phyloP scores from a whole-genome alignment of 2,888 invertebrate genomes.

The Marasmarcha lunaedactyla region DNA sequence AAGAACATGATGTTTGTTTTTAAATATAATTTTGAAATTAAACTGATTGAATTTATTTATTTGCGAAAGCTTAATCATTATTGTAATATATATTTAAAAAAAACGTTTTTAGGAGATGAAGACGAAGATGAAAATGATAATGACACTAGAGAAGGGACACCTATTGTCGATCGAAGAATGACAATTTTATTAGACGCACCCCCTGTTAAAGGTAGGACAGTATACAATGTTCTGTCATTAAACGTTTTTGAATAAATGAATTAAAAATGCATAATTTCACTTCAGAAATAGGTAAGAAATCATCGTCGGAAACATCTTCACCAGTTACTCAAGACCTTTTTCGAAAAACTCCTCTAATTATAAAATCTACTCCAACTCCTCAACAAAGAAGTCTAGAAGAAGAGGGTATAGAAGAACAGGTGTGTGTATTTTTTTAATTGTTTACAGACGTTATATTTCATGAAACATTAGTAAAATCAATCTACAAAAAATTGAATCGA shows the following conservation, averaged over 20 bases:
- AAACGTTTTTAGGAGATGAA: slow-evolving; percentile 28
- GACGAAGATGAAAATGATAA: slow-evolving; percentile 34
- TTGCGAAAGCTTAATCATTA: too few species aligned
- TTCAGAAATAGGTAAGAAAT: slow-evolving; percentile 23
- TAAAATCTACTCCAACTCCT: slow-evolving; percentile 23
- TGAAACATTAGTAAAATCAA: too few species aligned
- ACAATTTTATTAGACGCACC: slow-evolving; percentile 45
- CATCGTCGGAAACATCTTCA: slow-evolving; percentile 19
- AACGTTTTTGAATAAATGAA: slow-evolving; percentile 3
- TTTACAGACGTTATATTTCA: too few species aligned
- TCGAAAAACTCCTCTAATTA: slow-evolving; percentile 19
- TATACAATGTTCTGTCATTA: background rate
- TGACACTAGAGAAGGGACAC: slow-evolving; percentile 31
- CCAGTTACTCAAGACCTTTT: slow-evolving; percentile 22
- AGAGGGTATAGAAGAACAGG: slow-evolving; percentile 14
- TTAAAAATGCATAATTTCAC: slow-evolving; percentile 8
- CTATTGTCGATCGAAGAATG: slow-evolving; percentile 50
- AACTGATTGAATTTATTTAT: too few species aligned
- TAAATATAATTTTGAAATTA: too few species aligned
- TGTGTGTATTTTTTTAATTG: too few species aligned
- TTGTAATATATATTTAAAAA: too few species aligned
- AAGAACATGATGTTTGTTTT: too few species aligned
- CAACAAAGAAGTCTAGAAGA: slow-evolving; percentile 25
- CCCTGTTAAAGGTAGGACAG: slow-evolving; percentile 24
- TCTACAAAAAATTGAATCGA: too few species aligned